These are phyloP conservation scores for Chaenocephalus aceratus DNA, from an alignment of 2,113 vertebrate species.

Conservation along the genomic window DNA sequence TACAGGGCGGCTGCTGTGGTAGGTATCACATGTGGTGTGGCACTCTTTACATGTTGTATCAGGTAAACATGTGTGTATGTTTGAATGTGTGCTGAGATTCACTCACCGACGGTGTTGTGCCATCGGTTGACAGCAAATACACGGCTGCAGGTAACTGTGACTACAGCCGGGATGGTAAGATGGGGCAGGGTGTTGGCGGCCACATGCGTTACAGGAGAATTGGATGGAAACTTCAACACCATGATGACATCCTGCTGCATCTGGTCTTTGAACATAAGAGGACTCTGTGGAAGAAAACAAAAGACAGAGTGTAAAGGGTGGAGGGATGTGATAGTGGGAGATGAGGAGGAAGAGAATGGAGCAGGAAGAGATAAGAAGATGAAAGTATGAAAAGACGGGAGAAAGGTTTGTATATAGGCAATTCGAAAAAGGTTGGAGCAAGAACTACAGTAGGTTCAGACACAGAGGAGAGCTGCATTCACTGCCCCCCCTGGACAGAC, in stretches of 20 bases:
- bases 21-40: constrained; percentile 50
- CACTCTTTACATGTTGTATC: constrained; percentile 8
- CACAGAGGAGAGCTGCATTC: constrained; percentile 66
- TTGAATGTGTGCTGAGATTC: constrained; percentile 20
- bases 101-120: constrained; percentile 98
- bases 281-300: constrained; percentile 99
- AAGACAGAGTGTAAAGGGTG: constrained; percentile 77
- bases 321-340: constrained; percentile 52
- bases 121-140: constrained; percentile 97
- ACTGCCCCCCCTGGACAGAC: constrained; percentile 32
- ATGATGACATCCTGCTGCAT: constrained; percentile 99
- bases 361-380: constrained; percentile 42
- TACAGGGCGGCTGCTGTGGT: constrained; percentile 57
- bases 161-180: constrained; percentile 93
- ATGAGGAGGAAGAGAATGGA: constrained; percentile 76
- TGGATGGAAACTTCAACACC: constrained; percentile 99
- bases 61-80: constrained; percentile 6
- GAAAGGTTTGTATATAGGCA: constrained; percentile 85
- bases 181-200: constrained; percentile 98
- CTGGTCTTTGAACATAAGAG: constrained; percentile 99
- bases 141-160: constrained; percentile 97
- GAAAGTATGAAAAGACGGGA: constrained; percentile 75
- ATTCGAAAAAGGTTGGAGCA: constrained; percentile 86
- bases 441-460: constrained; percentile 74
- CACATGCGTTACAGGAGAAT: constrained; percentile 96